These are phyloP conservation scores for Geothlypis trichas DNA, from an alignment of 2,113 vertebrate genomes.

Conservation along the genomic window DNA sequence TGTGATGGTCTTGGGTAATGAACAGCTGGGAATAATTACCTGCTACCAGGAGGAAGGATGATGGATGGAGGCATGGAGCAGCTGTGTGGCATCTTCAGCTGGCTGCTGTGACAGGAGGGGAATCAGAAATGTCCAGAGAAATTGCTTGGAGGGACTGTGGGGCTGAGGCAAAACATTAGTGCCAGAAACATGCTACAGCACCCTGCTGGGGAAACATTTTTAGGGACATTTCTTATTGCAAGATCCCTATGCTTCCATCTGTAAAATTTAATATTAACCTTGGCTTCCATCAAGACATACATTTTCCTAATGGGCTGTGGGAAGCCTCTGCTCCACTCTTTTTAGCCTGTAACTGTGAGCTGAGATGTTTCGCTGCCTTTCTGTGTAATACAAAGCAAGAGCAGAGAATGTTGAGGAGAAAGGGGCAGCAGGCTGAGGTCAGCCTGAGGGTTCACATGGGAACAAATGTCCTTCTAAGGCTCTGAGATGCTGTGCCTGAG, in stretches of 20 bases:
- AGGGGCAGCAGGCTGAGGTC: not conserved
- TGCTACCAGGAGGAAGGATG: slow-evolving; percentile 40
- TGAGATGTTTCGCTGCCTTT: not conserved
- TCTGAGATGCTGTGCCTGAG: not conserved
- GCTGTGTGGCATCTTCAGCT: slow-evolving; percentile 51
- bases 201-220: not conserved
- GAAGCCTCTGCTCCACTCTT: not conserved
- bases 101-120: not conserved
- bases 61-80: slow-evolving; percentile 31
- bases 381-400: accelerated
- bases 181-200: not conserved
- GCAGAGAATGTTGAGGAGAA: not conserved
- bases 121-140: slow-evolving; percentile 8
- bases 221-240: not conserved
- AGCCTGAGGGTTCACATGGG: not conserved
- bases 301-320: not conserved
- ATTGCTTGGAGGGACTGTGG: not conserved
- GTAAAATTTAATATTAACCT: slow-evolving; percentile 15
- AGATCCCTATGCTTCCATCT: not conserved
- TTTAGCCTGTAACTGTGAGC: not conserved
- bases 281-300: not conserved
- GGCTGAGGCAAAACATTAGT: not conserved
- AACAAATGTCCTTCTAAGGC: not conserved
- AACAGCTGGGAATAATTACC: slow-evolving; percentile 70
- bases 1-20: slow-evolving; percentile 60